A percentile compares a stretch with the other conserved stretches of the same genome.
Evolutionary conservation across 2,888 invertebrate genomes (phyloP).

Genomic region (Oxycera nigricornis): DNA sequence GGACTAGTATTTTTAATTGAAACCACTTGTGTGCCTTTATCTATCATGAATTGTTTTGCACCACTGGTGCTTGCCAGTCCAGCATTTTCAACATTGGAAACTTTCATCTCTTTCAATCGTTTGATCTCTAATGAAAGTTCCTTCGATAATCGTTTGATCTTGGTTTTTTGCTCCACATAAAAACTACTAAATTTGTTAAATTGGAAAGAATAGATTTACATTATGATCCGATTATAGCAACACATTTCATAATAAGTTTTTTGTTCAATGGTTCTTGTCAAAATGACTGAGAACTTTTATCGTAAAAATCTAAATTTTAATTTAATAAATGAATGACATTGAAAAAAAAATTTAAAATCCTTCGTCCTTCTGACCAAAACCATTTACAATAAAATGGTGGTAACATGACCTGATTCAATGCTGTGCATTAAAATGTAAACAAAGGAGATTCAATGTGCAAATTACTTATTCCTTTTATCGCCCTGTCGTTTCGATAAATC

Average conservation of each 20-base stretch:
- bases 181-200: slow-evolving; percentile 52
- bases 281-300: too few species aligned
- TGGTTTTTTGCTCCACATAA: slow-evolving; percentile 53
- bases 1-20: not conserved
- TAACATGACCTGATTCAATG: too few species aligned
- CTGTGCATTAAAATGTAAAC: not conserved
- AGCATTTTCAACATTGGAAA: not conserved
- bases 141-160: slow-evolving; percentile 54
- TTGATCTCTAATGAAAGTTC: slow-evolving; percentile 57
- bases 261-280: not conserved
- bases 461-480: slow-evolving; percentile 31
- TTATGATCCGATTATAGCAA: not conserved
- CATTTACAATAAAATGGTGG: too few species aligned
- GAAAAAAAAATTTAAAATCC: not conserved
- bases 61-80: not conserved
- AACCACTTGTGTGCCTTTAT: not conserved
- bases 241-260: not conserved
- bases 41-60: not conserved
- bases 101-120: slow-evolving; percentile 44
- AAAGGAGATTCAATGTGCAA: not conserved
- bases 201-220: not conserved
- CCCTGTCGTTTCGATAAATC: slow-evolving; percentile 54
- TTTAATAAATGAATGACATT: not conserved
- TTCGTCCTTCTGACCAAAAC: too few species aligned
- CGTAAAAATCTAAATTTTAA: not conserved